These are phyloP conservation scores for Tachypleus tridentatus DNA, from an alignment of 1,140 invertebrate genomes.

Conservation along the genomic window DNA sequence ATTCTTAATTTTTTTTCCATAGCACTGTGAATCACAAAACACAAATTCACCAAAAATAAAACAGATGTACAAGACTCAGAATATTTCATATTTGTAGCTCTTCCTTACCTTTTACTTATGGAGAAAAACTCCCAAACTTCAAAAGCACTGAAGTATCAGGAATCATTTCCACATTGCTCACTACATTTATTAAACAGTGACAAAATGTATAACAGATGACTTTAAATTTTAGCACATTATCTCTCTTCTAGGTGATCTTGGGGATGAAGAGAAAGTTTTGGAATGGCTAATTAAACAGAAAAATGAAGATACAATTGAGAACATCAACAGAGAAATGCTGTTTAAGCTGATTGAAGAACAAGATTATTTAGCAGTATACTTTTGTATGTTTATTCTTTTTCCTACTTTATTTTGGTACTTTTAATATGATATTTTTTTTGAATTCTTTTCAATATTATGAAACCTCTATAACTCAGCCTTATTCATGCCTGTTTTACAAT, in stretches of 20 bases:
- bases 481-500: too few relatives aligned
- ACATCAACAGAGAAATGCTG: slow-evolving; percentile 70
- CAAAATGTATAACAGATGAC: too few relatives aligned
- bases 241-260: slow-evolving; percentile 54
- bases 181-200: background rate
- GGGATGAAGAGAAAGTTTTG: slow-evolving; percentile 68
- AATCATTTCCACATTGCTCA: background rate
- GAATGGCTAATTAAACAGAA: slow-evolving; percentile 86
- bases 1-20: too few relatives aligned
- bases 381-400: slow-evolving; percentile 56
- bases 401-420: background rate
- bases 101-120: background rate
- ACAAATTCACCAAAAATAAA: too few relatives aligned
- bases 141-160: background rate
- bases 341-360: slow-evolving; percentile 77
- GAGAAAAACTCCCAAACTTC: background rate
- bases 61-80: too few relatives aligned
- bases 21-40: too few relatives aligned
- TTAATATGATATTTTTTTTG: background rate
- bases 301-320: slow-evolving; percentile 83
- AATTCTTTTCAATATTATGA: background rate
- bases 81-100: too few relatives aligned
- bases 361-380: slow-evolving; percentile 83
- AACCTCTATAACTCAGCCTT: too few relatives aligned
- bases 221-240: too few relatives aligned